Base-by-base conservation (phyloP, 2,888 invertebrate species). In the Minunthozetes semirufus region DNA sequence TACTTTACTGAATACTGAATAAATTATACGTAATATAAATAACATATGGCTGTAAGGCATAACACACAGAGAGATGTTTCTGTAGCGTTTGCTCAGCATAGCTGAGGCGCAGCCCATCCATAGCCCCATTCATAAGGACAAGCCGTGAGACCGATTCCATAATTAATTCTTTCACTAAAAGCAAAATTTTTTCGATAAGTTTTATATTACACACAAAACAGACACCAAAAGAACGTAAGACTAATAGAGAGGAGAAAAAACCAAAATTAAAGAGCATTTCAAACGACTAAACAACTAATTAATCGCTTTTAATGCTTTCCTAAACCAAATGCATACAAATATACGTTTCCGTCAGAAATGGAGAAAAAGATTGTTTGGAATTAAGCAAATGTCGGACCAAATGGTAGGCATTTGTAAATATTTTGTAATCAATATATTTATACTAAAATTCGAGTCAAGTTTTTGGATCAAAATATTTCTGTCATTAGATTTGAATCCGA, bases 21-120 rank as follows among this genome's bases (percentile, higher is more conserved):
- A 61, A 61, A 68, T 68, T 68, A 68, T 68, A 22, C 13, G 42
- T 68, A 33, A 68, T 68, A 68, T 68, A 68, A 68, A 68, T 68
- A 68, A 68, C 68, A 68, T 42, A 68, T 68, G 68, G 68, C 68
- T 68, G 38, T 42, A 68, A 68, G 68, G 68, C 68, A 68, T 68
- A 68, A 38, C 68, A 68, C 38, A 61, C n/a, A 61, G 42, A 42
- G 42, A 42, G 42, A 42, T 42, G 42, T 42, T 42, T n/a, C n/a
- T n/a, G n/a, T n/a, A n/a, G n/a, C 42, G 42, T 33, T 1, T 9
- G 42, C 42, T 9, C 42, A 42, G 5, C 42, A 42, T 42, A 42
- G 11, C 42, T 42, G 42, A 42, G 42, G 42, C 42, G 13, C 42
- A 42, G 42, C 56, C n/a, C 22, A 56, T 48, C 5, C 19, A 53